phyloP scores from a whole-genome alignment of 2,113 vertebrate species.

The Petrocephalus microphthalmus region DNA sequence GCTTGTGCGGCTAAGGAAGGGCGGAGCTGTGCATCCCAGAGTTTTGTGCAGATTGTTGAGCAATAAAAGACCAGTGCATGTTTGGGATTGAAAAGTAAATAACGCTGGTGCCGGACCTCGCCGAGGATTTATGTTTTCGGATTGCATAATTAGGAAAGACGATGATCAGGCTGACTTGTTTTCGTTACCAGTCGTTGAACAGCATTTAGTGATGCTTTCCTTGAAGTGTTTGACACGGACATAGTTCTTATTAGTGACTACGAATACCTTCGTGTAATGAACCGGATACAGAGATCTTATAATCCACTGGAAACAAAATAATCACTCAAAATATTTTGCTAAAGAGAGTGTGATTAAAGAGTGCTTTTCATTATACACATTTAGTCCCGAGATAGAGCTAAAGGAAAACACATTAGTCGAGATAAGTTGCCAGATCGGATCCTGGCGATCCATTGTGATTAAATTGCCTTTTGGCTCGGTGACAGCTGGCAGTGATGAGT shows the following conservation, averaged over 20 bases:
- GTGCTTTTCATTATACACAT: background rate
- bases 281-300: background rate
- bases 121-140: background rate
- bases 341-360: background rate
- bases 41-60: background rate
- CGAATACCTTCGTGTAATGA: background rate
- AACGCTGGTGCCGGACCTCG: background rate
- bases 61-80: background rate
- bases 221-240: background rate
- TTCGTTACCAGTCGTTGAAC: background rate
- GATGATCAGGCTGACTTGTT: background rate
- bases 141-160: background rate
- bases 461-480: background rate
- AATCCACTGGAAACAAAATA: background rate
- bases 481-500: background rate
- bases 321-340: background rate
- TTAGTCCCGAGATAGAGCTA: background rate
- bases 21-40: background rate
- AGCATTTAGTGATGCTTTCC: background rate
- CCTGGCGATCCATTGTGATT: background rate
- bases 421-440: background rate
- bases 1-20: background rate
- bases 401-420: background rate
- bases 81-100: background rate
- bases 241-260: background rate